These are phyloP conservation scores for Bujurquina vittata DNA, from an alignment of 2,113 vertebrate genomes.

Conservation along the genomic window DNA sequence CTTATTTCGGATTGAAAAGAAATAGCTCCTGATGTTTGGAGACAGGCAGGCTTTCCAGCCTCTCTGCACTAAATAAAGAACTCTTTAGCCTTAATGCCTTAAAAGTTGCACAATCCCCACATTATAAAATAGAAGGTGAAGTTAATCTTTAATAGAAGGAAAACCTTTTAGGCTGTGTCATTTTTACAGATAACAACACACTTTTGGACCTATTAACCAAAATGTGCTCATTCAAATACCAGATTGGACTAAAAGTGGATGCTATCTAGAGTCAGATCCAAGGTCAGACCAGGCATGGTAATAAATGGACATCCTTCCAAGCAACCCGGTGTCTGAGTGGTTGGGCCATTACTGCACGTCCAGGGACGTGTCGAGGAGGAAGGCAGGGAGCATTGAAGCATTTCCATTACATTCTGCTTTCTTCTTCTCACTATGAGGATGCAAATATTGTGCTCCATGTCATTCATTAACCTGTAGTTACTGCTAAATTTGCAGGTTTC, in stretches of 20 bases:
- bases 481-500: too few relatives aligned
- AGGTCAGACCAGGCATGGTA: not conserved
- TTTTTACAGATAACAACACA: not conserved
- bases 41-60: not conserved
- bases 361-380: not conserved
- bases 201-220: not conserved
- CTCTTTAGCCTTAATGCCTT: not conserved
- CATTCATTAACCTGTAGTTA: too few relatives aligned
- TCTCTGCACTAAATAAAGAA: not conserved
- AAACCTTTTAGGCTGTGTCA: not conserved
- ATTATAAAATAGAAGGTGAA: not conserved
- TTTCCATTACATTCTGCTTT: too few relatives aligned
- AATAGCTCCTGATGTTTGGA: not conserved
- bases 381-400: not conserved
- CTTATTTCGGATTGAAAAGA: not conserved
- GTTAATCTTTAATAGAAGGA: not conserved
- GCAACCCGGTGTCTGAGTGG: not conserved
- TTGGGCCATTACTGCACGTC: not conserved
- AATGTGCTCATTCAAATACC: not conserved
- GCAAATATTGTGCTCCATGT: too few relatives aligned
- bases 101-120: not conserved
- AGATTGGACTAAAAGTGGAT: not conserved
- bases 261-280: not conserved
- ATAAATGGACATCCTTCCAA: not conserved
- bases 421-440: too few relatives aligned